Conservation (phyloP, 2,797 vertebrate genomes). For the Leptatherina wallacei region DNA sequence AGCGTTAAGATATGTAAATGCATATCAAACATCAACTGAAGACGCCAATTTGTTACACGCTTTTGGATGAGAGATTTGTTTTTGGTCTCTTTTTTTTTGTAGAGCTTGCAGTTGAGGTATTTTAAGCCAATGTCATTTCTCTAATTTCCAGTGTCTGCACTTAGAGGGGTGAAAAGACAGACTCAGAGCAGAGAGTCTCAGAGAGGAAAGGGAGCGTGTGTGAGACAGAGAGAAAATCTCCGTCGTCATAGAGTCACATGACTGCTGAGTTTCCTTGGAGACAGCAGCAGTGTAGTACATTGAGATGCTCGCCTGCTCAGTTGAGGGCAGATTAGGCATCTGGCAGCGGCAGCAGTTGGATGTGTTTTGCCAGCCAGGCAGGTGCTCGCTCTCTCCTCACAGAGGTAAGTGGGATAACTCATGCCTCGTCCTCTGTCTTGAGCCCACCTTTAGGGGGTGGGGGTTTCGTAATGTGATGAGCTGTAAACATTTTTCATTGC, state of each 20-base stretch:
- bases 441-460: slow-evolving; percentile 18
- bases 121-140: slow-evolving; percentile 45
- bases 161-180: slow-evolving; percentile 44
- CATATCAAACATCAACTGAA: slow-evolving; percentile 11
- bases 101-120: slow-evolving; percentile 15
- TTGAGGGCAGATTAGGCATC: slow-evolving; percentile 80
- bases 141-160: slow-evolving; percentile 38
- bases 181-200: slow-evolving; percentile 42
- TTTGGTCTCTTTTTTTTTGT: neutral
- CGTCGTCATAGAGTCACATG: slow-evolving; percentile 82
- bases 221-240: slow-evolving; percentile 41
- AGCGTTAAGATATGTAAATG: slow-evolving; percentile 48
- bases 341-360: slow-evolving; percentile 76
- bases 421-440: slow-evolving; percentile 31
- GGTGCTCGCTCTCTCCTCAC: slow-evolving; percentile 67
- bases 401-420: slow-evolving; percentile 77
- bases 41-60: neutral
- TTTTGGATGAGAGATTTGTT: slow-evolving; percentile 9
- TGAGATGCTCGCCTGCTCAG: slow-evolving; percentile 83
- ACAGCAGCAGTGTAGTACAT: slow-evolving; percentile 84
- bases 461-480: slow-evolving; percentile 12
- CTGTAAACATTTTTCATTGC: slow-evolving; percentile 16
- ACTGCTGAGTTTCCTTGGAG: slow-evolving; percentile 88
- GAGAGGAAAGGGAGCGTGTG: slow-evolving; percentile 44
- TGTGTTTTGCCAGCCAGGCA: slow-evolving; percentile 72